These are phyloP conservation scores for Campoplex nolae DNA, from an alignment of 2,888 invertebrate genomes.

Conservation along the genomic window DNA sequence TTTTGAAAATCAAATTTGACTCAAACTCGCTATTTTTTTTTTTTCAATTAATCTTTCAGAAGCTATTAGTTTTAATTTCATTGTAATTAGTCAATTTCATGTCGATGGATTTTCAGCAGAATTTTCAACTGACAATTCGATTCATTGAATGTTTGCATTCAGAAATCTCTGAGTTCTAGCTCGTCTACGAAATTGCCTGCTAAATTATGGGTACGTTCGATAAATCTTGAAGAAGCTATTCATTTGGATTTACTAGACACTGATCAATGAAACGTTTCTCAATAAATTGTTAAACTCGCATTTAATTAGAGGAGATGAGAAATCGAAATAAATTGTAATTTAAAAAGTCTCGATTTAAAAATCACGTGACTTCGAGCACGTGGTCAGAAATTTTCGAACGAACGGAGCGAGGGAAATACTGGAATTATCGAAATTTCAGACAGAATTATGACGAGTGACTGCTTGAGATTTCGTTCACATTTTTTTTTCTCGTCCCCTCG, in stretches of 20 bases:
- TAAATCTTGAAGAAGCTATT: neutral
- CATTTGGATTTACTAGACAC: neutral
- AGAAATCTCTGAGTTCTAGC: neutral
- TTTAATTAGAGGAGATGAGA: neutral
- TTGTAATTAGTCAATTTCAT: neutral
- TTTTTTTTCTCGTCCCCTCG: slow-evolving; percentile 9
- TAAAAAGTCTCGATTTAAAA: neutral
- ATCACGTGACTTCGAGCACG: slow-evolving; percentile 18
- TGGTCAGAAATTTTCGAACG: slow-evolving; percentile 12
- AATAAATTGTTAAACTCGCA: neutral
- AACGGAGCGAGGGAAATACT: slow-evolving; percentile 8
- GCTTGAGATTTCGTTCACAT: neutral
- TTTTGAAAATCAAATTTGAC: too few relatives aligned
- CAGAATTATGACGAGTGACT: neutral
- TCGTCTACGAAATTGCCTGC: neutral
- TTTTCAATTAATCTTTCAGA: neutral
- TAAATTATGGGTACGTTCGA: neutral
- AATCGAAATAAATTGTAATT: neutral
- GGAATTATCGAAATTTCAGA: slow-evolving; percentile 34
- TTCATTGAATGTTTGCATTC: neutral
- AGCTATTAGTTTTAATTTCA: neutral
- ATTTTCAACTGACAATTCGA: neutral
- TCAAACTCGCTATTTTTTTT: neutral
- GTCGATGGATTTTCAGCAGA: neutral
- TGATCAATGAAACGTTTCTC: neutral